phyloP scores from a whole-genome alignment of 2,797 vertebrate species.

The Lepus oiostolus region DNA sequence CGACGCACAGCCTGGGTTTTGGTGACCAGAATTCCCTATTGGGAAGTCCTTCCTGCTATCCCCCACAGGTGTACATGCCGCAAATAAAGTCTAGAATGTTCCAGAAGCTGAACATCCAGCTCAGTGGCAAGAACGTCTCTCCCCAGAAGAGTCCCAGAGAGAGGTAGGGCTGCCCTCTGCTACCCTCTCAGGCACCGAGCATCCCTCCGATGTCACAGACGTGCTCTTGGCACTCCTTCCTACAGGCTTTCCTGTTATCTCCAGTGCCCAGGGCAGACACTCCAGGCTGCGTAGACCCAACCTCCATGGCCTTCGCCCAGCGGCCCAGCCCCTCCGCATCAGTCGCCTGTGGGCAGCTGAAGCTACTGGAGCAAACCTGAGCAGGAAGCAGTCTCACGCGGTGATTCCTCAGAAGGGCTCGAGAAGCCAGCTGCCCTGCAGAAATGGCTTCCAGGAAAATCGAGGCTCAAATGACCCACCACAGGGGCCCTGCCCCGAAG shows the following conservation, averaged over 20 bases:
- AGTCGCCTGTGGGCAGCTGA: not conserved
- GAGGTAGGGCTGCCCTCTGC: not conserved
- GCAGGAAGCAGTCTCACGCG: slow-evolving; percentile 34
- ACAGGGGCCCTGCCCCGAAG: not conserved
- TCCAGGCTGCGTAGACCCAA: not conserved
- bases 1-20: not conserved
- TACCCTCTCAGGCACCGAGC: not conserved
- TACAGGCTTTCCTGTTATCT: not conserved
- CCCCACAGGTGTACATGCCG: not conserved
- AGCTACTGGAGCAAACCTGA: not conserved
- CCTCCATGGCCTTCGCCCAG: not conserved
- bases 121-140: not conserved
- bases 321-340: no score
- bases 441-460: not conserved
- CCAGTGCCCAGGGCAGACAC: slow-evolving; percentile 1
- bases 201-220: not conserved
- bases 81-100: not conserved
- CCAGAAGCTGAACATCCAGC: not conserved
- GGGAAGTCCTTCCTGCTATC: slow-evolving; percentile 9
- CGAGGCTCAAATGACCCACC: not conserved
- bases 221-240: not conserved
- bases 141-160: not conserved
- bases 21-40: slow-evolving; percentile 3
- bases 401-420: not conserved
- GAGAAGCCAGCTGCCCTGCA: not conserved